These are phyloP conservation scores for Trissoscelio sp. DNA, from an alignment of 2,888 invertebrate genomes.

Conservation along the genomic window DNA sequence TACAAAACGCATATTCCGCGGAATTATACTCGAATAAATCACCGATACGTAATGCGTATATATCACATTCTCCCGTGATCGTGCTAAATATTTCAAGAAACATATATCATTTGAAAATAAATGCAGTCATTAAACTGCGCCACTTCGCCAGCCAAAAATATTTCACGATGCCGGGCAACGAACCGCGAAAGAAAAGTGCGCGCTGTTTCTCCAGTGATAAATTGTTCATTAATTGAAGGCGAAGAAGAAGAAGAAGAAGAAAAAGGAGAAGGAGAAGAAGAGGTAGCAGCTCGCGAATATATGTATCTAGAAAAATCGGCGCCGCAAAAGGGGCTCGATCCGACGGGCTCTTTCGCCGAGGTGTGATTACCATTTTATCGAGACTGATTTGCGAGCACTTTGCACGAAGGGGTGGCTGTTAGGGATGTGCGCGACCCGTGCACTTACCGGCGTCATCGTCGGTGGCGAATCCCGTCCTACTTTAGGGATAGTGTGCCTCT, in stretches of 20 bases:
- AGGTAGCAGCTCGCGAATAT: constrained; percentile 49
- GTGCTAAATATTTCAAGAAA: constrained; percentile 48
- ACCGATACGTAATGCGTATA: constrained; percentile 16
- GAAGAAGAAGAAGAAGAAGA: too few species aligned
- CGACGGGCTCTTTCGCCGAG: constrained; percentile 40
- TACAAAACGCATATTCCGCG: not conserved
- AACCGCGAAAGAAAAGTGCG: constrained; percentile 34
- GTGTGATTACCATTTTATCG: constrained; percentile 81
- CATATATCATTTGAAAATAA: constrained; percentile 49
- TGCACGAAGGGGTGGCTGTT: constrained; percentile 72
- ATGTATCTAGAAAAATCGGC: constrained; percentile 60
- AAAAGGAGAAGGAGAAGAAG: constrained; percentile 45
- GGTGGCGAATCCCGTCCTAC: constrained; percentile 34
- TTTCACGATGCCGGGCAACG: constrained; percentile 29
- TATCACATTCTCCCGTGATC: constrained; percentile 30
- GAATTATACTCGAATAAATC: constrained; percentile 36
- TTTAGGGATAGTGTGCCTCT: constrained; percentile 54
- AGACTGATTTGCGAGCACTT: constrained; percentile 80
- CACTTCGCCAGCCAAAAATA: constrained; percentile 6
- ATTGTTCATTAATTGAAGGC: constrained; percentile 60
- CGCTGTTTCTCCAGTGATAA: constrained; percentile 38
- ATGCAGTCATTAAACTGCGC: constrained; percentile 45
- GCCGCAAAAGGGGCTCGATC: constrained; percentile 62
- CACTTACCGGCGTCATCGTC: constrained; percentile 63
- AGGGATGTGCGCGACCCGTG: constrained; percentile 34